A percentile compares a stretch with the other conserved stretches of the same genome.
Conservation (phyloP, 2,113 vertebrate species). For the Phrynosoma blainvillii region DNA sequence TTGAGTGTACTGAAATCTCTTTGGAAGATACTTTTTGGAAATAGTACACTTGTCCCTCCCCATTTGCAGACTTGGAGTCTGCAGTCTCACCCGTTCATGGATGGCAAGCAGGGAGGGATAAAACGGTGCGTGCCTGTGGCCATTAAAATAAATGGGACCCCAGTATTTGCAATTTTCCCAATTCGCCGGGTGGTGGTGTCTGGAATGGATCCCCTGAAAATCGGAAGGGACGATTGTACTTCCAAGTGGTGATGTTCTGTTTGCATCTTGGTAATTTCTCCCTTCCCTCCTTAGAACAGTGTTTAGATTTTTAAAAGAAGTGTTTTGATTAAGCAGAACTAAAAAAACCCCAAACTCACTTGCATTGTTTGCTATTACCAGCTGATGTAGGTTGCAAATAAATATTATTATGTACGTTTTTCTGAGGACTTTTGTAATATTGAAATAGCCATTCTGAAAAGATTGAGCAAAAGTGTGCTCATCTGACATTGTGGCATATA, state of each 20-base stretch:
- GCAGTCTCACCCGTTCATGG: too few species aligned
- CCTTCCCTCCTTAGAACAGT: background rate
- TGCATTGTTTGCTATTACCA: background rate
- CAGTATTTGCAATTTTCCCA: too few species aligned
- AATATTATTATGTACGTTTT: background rate
- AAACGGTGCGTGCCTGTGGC: too few species aligned
- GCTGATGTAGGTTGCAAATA: background rate
- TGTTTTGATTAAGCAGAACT: too few species aligned
- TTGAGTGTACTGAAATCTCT: background rate
- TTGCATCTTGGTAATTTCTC: background rate
- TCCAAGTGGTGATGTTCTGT: too few species aligned
- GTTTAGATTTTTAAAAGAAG: background rate
- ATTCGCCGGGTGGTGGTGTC: too few species aligned
- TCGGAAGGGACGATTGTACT: too few species aligned
- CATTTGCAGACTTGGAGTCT: too few species aligned
- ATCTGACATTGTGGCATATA: background rate
- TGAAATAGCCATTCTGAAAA: background rate
- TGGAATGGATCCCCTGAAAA: too few species aligned
- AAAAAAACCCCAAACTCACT: background rate
- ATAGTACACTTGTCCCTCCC: too few species aligned
- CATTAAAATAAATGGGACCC: too few species aligned
- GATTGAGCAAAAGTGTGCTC: background rate
- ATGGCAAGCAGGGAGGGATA: too few species aligned
- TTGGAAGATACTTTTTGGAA: background rate
- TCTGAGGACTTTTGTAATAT: background rate